Evolutionary conservation across 2,113 vertebrate genomes (phyloP).

Genomic region (Polypterus bichir): DNA sequence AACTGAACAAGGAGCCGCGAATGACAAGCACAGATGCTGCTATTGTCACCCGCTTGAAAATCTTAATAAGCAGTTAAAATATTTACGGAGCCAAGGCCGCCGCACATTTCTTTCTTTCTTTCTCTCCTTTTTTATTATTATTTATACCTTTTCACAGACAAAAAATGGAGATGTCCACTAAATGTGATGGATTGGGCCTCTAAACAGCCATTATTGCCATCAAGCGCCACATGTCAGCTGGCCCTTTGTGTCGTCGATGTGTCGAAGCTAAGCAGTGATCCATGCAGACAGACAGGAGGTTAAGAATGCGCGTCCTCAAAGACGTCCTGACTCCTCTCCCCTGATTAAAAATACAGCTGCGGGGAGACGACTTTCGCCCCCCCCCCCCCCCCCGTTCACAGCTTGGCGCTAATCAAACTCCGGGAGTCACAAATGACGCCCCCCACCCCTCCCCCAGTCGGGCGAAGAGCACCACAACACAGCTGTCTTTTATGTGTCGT

Average conservation of each 20-base stretch:
- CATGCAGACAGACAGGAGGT: constrained; percentile 86
- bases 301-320: constrained; percentile 81
- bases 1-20: constrained; percentile 42
- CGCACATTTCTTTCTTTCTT: constrained; percentile 51
- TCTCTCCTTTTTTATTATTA: constrained; percentile 64
- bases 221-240: constrained; percentile 89
- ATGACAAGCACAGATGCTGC: constrained; percentile 81
- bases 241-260: constrained; percentile 84
- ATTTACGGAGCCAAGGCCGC: constrained; percentile 77
- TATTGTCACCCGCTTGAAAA: constrained; percentile 78
- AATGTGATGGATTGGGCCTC: constrained; percentile 99
- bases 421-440: too few relatives aligned
- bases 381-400: too few relatives aligned
- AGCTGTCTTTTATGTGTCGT: too few relatives aligned
- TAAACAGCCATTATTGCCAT: constrained; percentile 98
- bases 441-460: too few relatives aligned
- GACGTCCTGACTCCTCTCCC: constrained; percentile 71
- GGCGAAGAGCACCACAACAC: too few relatives aligned
- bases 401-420: too few relatives aligned
- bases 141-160: constrained; percentile 97
- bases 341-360: constrained; percentile 89
- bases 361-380: constrained; percentile 29
- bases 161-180: constrained; percentile 99
- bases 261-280: constrained; percentile 99
- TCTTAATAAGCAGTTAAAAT: constrained; percentile 99